Conservation (phyloP, 2,797 vertebrate species). For the Poecilia gillii region DNA sequence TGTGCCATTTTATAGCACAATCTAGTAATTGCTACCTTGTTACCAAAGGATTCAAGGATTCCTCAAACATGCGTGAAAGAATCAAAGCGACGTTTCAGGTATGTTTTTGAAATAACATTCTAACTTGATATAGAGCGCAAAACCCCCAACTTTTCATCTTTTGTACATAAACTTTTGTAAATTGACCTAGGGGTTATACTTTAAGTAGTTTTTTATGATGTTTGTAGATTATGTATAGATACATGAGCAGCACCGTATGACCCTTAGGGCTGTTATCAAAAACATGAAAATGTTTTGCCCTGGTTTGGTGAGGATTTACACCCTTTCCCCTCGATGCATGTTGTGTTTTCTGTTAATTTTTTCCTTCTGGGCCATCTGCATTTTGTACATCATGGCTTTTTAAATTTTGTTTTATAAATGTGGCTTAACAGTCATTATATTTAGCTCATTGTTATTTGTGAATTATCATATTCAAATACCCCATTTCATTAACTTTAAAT, state of each 20-base stretch:
- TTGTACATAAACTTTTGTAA: not conserved
- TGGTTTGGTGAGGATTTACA: not conserved
- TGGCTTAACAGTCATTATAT: not conserved
- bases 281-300: not conserved
- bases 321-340: not conserved
- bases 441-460: not conserved
- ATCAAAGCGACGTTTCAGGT: too few species aligned
- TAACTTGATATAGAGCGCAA: too few species aligned
- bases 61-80: too few species aligned
- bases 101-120: too few species aligned
- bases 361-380: too few species aligned
- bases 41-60: too few species aligned
- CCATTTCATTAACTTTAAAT: not conserved
- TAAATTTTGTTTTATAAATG: not conserved
- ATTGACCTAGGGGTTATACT: not conserved
- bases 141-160: not conserved
- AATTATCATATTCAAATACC: not conserved
- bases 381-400: not conserved
- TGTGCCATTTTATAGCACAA: too few species aligned
- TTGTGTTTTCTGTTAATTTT: not conserved
- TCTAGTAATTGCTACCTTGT: too few species aligned
- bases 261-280: slow-evolving; percentile 12
- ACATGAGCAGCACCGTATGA: not conserved
- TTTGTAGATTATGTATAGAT: not conserved
- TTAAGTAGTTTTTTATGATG: slow-evolving; percentile 12